Evolutionary conservation across 2,113 vertebrate species (phyloP), one percentile per base, ranked within the genome.

Genomic region (Capreolus pygargus): DNA sequence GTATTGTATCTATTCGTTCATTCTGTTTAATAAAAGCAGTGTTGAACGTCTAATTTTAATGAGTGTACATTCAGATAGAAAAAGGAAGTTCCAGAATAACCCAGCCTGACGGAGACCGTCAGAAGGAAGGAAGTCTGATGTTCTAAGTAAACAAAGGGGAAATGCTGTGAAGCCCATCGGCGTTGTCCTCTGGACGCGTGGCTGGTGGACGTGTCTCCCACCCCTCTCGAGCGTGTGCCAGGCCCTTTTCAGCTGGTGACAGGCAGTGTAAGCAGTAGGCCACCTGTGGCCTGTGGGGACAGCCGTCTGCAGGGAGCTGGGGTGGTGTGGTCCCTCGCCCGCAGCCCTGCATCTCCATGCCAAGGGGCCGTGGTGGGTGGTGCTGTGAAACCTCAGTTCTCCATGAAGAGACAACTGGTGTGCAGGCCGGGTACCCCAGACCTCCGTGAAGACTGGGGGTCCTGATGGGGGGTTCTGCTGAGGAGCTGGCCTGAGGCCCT

Each of bases 1-100:
- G 30, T 11, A 2, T 9, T 27, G 0, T 6, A 5, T 21, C 19
- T 16, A 0, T 61, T 50, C 1, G 1, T 39, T 12, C 9, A 28
- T 12, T 50, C 9, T 36, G 58, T 61, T n/a, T 33, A 3, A 52
- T n/a, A 36, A 36, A 12, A 12, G 54, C 39, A 15, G 12, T 36
- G 15, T 47, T n/a, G n/a, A 21, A 36, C 3, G 6, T 47, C 43
- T 28, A 33, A 15, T 33, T 7, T 30, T 15, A 16, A 43, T 23
- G 13, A 28, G 55, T 8, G 3, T 10, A 1, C 13, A 28, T 67
- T 88, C 85, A 45, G 74, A 17, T 6, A 36, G 36, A 36, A 64
- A 33, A 61, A 61, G 58, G 52, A 47, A 57, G 47, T 81, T 19
- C 36, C 36, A 45, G 85, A 67, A 17, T 64, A 64, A n/a, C 47